These are phyloP conservation scores for Chaetoderma sp. DNA, from an alignment of 2,888 invertebrate genomes.

Conservation along the genomic window DNA sequence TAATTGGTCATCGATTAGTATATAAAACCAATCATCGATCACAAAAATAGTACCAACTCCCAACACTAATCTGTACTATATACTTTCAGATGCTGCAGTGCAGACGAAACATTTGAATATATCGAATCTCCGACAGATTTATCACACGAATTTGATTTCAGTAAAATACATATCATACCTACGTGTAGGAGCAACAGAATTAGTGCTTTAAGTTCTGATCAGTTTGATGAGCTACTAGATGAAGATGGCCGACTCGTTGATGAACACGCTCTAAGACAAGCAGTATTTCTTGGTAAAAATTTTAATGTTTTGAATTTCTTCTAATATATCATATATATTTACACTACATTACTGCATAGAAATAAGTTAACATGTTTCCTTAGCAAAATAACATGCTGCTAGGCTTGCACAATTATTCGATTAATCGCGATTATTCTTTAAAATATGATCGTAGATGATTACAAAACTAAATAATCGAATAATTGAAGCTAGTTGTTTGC, in stretches of 20 bases:
- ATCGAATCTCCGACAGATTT: conserved; percentile 40
- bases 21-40: no score
- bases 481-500: no score
- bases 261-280: conserved; percentile 60
- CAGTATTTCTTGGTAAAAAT: conserved; percentile 59
- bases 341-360: neutral
- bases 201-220: conserved; percentile 43
- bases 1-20: no score
- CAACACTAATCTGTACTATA: neutral
- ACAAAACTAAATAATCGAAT: no score
- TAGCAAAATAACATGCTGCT: no score
- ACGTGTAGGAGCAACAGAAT: conserved; percentile 35
- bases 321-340: neutral
- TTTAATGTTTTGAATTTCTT: neutral
- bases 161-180: neutral
- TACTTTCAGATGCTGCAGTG: conserved; percentile 39
- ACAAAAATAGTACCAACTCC: no score
- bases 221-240: conserved; percentile 56
- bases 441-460: no score
- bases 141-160: no score
- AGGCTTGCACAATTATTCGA: no score
- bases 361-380: no score
- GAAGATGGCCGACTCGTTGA: conserved; percentile 62
- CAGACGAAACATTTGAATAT: conserved; percentile 50
- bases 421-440: no score